Evolutionary conservation across 2,113 vertebrate genomes (phyloP).

Genomic region (Gobio gobio): DNA sequence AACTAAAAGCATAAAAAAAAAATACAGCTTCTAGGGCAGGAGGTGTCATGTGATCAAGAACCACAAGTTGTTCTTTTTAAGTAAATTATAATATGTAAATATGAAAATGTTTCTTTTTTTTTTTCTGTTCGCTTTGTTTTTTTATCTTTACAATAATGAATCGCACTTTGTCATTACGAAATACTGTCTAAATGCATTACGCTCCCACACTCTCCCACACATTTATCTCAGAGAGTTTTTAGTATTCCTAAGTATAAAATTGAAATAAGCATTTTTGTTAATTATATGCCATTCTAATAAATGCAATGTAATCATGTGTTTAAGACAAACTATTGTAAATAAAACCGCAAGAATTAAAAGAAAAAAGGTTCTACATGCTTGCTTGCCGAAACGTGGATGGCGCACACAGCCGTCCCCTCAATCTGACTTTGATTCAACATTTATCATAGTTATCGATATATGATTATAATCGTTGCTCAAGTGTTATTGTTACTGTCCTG

Average conservation of each 20-base stretch:
- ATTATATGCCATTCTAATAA: conserved; percentile 70
- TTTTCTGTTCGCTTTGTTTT: conserved; percentile 21
- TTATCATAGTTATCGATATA: conserved; percentile 39
- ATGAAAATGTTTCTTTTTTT: conserved; percentile 60
- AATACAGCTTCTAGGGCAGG: conserved; percentile 60
- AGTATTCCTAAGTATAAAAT: conserved; percentile 63
- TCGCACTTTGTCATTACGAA: conserved; percentile 80
- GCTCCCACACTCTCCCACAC: conserved; percentile 64
- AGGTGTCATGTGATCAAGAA: conserved; percentile 59
- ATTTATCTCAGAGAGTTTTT: conserved; percentile 63
- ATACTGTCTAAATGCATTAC: conserved; percentile 71
- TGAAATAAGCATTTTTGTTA: conserved; percentile 67
- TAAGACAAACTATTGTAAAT: conserved; percentile 76
- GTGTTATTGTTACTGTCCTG: conserved; percentile 39
- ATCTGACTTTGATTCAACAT: conserved; percentile 44
- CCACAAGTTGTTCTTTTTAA: conserved; percentile 71
- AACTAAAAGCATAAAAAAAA: conserved; percentile 14
- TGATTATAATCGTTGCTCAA: conserved; percentile 34
- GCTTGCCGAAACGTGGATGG: conserved; percentile 59
- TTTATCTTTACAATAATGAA: conserved; percentile 75
- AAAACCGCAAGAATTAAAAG: conserved; percentile 60
- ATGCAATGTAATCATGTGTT: conserved; percentile 69
- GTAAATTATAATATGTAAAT: conserved; percentile 80
- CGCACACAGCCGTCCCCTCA: conserved; percentile 36
- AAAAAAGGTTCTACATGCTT: conserved; percentile 61